Evolutionary conservation across 2,888 invertebrate genomes (phyloP).

Genomic region (Lasioglossum vierecki): DNA sequence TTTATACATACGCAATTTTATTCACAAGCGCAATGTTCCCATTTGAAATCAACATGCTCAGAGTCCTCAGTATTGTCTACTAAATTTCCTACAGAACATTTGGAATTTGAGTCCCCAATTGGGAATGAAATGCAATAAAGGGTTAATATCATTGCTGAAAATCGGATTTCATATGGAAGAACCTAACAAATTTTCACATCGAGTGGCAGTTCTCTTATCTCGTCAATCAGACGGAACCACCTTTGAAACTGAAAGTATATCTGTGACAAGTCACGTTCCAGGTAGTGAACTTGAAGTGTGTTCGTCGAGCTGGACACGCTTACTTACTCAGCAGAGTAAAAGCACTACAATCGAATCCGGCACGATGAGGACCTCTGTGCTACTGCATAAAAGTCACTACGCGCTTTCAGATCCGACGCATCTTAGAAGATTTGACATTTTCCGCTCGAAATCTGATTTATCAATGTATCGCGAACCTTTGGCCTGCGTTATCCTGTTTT

Average conservation of each 20-base stretch:
- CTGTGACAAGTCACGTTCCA: neutral
- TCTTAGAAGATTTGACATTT: neutral
- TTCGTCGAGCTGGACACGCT: neutral
- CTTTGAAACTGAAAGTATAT: neutral
- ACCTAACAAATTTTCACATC: neutral
- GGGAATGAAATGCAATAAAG: no score
- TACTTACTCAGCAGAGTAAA: constrained; percentile 2
- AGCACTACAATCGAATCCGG: neutral
- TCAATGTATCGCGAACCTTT: constrained; percentile 1
- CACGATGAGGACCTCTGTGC: neutral
- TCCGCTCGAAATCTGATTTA: neutral
- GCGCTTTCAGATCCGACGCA: neutral
- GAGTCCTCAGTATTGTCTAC: no score
- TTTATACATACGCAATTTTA: no score
- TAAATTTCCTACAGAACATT: no score
- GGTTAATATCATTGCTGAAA: no score
- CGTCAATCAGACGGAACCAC: neutral
- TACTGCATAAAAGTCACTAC: neutral
- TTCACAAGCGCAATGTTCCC: no score
- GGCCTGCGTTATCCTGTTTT: neutral
- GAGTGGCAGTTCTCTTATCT: neutral
- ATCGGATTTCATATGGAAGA: no score
- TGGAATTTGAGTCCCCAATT: no score
- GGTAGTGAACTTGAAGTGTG: neutral
- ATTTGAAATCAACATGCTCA: no score